Base-by-base conservation (phyloP, 1,140 invertebrate species). In the Mylabris phalerata region DNA sequence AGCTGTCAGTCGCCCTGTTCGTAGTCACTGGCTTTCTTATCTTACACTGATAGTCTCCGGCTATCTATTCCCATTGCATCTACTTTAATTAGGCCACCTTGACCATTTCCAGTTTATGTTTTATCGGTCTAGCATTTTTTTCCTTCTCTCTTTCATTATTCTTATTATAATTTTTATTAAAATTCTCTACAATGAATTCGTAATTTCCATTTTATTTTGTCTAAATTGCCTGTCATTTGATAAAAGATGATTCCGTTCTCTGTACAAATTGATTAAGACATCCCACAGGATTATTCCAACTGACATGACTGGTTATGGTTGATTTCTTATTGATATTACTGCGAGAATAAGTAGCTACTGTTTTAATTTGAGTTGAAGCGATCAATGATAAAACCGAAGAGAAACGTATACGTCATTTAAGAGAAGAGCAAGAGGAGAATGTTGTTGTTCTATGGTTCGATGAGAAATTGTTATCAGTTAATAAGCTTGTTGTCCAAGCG, bases 11-110 rank as follows among this genome's bases (percentile, higher is more conserved):
- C 48, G 56, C 10, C 39, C 19, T 19, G 19, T 19, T 19, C 19
- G 19, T 19, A 19, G 19, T 19, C 19, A 19, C 19, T 19, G 19
- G 19, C 19, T 19, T 19, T 19, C 19, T 19, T 19, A 19, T 19
- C 19, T 19, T 19, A 19, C 48, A 32, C 56, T 45, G 48, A 44
- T 50, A 41, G 39, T 50, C 42, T 47, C 48, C 25, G 38, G 43
- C 42, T 58, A 58, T 58, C 56, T 44, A 41, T 45, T 45, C 40
- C 49, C 49, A 47, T 41, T 27, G 48, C 41, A 50, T 58, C 56
- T 58, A 26, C 56, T 51, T 58, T 58, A 58, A 58, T 58, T 58
- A 58, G 56, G 56, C 56, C 56, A 58, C 56, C 56, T 51, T 51
- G 56, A 39, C 55, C 55, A 57, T 49, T 57, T 38, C 32, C 46